These are phyloP conservation scores for Aphodius granarius DNA, from an alignment of 2,888 invertebrate species.

Conservation along the genomic window DNA sequence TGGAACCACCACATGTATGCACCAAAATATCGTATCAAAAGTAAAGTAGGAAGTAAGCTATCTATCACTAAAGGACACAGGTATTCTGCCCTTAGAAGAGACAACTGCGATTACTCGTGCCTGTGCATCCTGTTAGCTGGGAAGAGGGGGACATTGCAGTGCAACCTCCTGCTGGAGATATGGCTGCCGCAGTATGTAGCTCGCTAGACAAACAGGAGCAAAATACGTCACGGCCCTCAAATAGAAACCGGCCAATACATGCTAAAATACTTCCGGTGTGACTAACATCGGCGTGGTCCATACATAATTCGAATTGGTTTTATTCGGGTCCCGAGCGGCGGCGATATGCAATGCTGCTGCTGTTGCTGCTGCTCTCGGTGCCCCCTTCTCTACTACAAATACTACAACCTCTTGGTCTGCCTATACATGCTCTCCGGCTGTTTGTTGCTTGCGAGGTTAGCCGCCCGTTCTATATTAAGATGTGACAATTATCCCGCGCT, in stretches of 20 bases:
- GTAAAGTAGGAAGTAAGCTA: not conserved
- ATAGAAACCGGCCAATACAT: conserved; percentile 14
- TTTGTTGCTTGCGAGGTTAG: not conserved
- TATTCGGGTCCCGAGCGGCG: not conserved
- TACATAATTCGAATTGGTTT: not conserved
- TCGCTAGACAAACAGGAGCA: conserved; percentile 8
- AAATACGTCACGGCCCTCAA: conserved; percentile 12
- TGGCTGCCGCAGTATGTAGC: not conserved
- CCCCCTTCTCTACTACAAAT: not conserved
- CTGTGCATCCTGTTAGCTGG: not conserved
- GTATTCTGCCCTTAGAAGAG: not conserved
- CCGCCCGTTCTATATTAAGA: conserved; percentile 14
- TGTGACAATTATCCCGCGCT: conserved; percentile 11
- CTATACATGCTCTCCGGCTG: not conserved
- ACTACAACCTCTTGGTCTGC: conserved; percentile 1
- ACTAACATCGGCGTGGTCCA: conserved; percentile 6
- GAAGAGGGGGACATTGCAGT: not conserved
- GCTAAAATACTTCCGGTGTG: conserved; percentile 15
- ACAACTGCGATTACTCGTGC: not conserved
- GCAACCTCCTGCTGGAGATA: not conserved
- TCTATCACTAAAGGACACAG: not conserved
- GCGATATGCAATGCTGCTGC: not conserved
- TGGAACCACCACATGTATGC: not conserved
- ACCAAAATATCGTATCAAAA: not conserved
- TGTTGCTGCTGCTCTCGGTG: no score